phyloP scores from a whole-genome alignment of 2,797 vertebrate genomes.

The Hydrophis major region DNA sequence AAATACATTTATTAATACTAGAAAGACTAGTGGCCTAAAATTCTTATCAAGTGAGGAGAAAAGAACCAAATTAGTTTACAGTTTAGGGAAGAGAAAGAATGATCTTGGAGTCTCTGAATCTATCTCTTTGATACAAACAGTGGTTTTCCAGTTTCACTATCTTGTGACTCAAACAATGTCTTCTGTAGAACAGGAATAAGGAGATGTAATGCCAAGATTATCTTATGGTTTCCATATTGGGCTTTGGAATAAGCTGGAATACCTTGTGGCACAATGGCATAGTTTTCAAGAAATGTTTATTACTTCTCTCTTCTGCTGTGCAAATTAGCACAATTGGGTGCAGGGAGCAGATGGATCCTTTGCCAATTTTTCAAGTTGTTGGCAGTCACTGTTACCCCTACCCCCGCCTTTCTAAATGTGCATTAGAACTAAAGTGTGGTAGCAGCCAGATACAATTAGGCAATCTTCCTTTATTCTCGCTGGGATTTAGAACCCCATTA shows the following conservation, averaged over 20 bases:
- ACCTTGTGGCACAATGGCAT: constrained; percentile 32
- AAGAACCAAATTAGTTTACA: background rate
- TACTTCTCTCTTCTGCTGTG: background rate
- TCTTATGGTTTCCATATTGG: constrained; percentile 22
- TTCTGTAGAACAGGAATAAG: background rate
- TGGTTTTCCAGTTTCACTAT: background rate
- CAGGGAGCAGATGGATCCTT: background rate
- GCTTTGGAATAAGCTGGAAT: constrained; percentile 34
- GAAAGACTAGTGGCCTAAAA: background rate
- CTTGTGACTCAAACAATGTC: accelerated
- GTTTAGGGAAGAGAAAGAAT: background rate
- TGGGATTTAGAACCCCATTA: constrained; percentile 1
- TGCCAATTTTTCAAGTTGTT: constrained; percentile 37
- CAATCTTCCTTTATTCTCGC: background rate
- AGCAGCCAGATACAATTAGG: constrained; percentile 36
- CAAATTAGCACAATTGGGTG: background rate
- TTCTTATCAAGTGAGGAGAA: background rate
- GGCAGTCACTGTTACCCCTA: accelerated
- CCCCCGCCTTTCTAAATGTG: background rate
- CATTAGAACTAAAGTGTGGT: background rate
- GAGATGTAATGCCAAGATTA: constrained; percentile 10
- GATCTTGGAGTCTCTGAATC: background rate
- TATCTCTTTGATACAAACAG: background rate
- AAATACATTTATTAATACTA: background rate
- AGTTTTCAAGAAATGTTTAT: constrained; percentile 37